Evolutionary conservation across 2,797 vertebrate species (phyloP).

Genomic region (Tragopan temminckii): DNA sequence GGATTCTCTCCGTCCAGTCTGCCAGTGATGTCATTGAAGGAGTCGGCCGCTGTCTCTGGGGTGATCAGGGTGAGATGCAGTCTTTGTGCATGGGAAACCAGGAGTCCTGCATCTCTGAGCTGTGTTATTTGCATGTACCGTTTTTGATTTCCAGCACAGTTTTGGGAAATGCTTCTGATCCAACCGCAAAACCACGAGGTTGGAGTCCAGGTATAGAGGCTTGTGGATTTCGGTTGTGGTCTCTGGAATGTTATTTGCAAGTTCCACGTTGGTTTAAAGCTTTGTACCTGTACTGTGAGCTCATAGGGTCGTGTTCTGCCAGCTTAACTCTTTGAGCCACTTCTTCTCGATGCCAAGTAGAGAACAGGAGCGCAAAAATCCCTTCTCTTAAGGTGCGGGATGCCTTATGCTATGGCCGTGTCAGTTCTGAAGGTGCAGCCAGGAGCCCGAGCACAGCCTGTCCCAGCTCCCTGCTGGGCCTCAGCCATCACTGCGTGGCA

Average conservation of each 20-base stretch:
- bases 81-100: neutral
- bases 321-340: neutral
- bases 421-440: neutral
- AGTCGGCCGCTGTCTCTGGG: neutral
- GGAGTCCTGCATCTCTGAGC: neutral
- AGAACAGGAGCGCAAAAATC: neutral
- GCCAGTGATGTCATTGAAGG: neutral
- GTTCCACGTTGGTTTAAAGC: neutral
- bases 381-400: neutral
- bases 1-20: neutral
- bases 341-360: accelerated
- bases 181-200: neutral
- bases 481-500: neutral
- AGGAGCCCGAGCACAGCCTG: accelerated
- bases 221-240: neutral
- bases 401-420: accelerated
- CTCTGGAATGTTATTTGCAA: neutral
- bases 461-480: accelerated
- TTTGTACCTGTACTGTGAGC: neutral
- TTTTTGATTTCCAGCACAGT: neutral
- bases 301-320: neutral
- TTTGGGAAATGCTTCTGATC: neutral
- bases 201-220: neutral
- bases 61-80: neutral
- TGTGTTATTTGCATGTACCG: neutral